Evolutionary conservation across 2,797 vertebrate genomes (phyloP).

Genomic region (Anguilla marmorata): DNA sequence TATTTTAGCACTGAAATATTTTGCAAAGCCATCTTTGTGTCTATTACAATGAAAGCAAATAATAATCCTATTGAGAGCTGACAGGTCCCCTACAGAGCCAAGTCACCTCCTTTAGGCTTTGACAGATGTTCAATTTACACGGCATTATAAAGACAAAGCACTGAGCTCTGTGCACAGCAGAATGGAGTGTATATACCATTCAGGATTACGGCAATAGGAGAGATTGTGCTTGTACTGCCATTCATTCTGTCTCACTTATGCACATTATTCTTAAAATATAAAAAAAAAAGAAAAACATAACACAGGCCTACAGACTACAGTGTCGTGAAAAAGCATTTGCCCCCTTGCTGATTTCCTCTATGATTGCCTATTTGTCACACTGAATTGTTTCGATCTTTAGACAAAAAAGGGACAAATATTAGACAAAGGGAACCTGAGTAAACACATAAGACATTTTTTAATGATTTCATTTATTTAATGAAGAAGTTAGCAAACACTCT

Average conservation of each 20-base stretch:
- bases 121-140: background rate
- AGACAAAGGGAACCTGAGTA: too few species aligned
- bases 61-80: background rate
- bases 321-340: too few species aligned
- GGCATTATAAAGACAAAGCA: background rate
- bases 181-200: slow-evolving; percentile 44
- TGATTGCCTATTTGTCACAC: too few species aligned
- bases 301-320: slow-evolving; percentile 18
- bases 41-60: background rate
- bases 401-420: too few species aligned
- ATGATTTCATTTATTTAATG: too few species aligned
- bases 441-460: slow-evolving; percentile 34
- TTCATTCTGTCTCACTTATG: slow-evolving; percentile 43
- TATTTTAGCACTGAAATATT: background rate
- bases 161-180: slow-evolving; percentile 19
- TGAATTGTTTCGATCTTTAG: too few species aligned
- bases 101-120: background rate
- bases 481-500: background rate
- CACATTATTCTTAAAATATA: slow-evolving; percentile 31
- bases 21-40: background rate
- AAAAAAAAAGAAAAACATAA: background rate
- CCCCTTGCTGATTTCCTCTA: too few species aligned
- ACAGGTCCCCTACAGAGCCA: background rate
- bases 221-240: slow-evolving; percentile 44
- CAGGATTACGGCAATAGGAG: slow-evolving; percentile 40